Base-by-base conservation (phyloP, 2,888 invertebrate genomes). In the Caradrina kadenii region DNA sequence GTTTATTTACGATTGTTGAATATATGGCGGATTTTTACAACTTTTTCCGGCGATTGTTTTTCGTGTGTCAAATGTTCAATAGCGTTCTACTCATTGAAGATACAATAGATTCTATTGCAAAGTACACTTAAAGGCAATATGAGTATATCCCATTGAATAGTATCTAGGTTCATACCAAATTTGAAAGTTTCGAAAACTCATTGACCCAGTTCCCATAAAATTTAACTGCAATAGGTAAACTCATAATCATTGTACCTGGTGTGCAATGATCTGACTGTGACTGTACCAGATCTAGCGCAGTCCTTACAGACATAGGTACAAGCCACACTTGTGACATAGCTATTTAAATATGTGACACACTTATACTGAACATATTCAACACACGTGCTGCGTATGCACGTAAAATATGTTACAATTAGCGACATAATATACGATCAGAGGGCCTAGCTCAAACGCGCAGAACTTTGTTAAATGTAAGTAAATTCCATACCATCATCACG, bases 271-370 rank as follows among this genome's bases (percentile, higher is more conserved):
- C 6, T 45, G 15, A 17, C 45, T 21, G 6, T 45, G 15, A 17
- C 17, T 21, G 6, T 62, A 50, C 68, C 78, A 78, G 78, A 77
- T 39, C 69, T 60, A 63, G 59, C 26, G 42, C 22, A 56, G 65
- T 60, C 53, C 45, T 49, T 39, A 35, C 19, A 15, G 4, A 42
- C n/a, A 19, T 31, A 45, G 45, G 4, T 45, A 50, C 39, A 26
- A 17, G 2, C 11, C 48, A 31, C n/a, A 26, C 60, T 63, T 31
- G 60, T 56, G 65, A 68, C 68, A 72, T 69, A 50, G 64, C 55
- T 70, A 70, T 80, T 74, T 55, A 73, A 63, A 73, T 80, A 39
- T 26, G 45, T 75, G 81, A 70, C 78, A 75, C 60, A 78, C 58
- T 65, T 66, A 45, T 13, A 48, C 35, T 52, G 50, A 56, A 63